A percentile compares a stretch with the other conserved stretches of the same genome.
Conservation (phyloP, 2,797 vertebrate species). For the Tiaroga cobitis region DNA sequence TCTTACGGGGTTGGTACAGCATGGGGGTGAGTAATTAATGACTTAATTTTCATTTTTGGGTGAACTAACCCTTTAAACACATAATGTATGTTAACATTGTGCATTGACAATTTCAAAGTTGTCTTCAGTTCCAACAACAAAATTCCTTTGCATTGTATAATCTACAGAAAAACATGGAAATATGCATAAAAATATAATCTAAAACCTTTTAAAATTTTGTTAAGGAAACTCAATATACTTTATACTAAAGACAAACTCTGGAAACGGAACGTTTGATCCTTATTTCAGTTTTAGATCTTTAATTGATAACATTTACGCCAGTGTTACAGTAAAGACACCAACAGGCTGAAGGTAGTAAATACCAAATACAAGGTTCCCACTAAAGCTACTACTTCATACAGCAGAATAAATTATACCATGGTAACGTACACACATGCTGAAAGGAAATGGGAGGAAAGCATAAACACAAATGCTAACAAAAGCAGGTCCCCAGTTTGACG, state of each 20-base stretch:
- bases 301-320: constrained; percentile 99
- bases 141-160: background rate
- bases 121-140: background rate
- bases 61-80: no score
- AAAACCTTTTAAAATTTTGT: background rate
- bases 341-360: constrained; percentile 99
- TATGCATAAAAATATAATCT: background rate
- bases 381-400: constrained; percentile 98
- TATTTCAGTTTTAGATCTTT: constrained; percentile 83
- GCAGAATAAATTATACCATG: constrained; percentile 99
- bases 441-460: constrained; percentile 79
- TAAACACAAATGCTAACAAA: constrained; percentile 78
- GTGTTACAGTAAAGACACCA: constrained; percentile 99
- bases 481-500: constrained; percentile 75
- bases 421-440: constrained; percentile 90
- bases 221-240: background rate
- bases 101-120: background rate
- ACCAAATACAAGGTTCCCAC: constrained; percentile 95
- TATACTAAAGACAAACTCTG: background rate
- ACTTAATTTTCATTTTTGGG: no score
- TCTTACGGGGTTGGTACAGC: no score
- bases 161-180: background rate
- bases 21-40: no score
- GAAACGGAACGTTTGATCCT: background rate
- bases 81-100: background rate